Percentiles rank a stretch among this genome's conserved stretches.
phyloP scores from a whole-genome alignment of 2,113 vertebrate genomes.

The Callithrix jacchus region DNA sequence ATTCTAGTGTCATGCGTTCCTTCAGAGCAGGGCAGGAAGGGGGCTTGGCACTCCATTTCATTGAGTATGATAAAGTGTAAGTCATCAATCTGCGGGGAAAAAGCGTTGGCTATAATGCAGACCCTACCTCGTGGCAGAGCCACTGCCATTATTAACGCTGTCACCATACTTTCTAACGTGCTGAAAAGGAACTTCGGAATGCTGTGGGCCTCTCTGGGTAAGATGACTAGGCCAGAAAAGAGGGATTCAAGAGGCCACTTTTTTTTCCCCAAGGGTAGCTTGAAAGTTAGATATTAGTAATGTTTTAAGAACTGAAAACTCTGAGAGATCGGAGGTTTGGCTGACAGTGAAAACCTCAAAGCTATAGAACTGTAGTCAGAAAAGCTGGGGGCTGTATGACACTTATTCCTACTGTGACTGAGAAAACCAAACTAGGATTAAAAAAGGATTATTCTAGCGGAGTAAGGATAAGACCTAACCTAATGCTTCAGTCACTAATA shows the following conservation, averaged over 20 bases:
- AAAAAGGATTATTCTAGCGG: not conserved
- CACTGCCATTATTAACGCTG: not conserved
- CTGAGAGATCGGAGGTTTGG: not conserved
- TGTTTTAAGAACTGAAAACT: constrained; percentile 49
- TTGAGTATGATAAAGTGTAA: not conserved
- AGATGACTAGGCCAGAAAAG: not conserved
- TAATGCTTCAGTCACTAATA: constrained; percentile 29
- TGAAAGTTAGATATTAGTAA: not conserved
- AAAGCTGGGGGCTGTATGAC: not conserved
- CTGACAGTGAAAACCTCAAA: constrained; percentile 35
- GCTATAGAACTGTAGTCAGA: not conserved
- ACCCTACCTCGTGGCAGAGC: not conserved
- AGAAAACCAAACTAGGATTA: not conserved
- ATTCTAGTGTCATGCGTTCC: not conserved
- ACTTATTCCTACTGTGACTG: not conserved
- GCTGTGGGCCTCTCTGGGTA: not conserved
- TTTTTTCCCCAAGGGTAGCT: not conserved
- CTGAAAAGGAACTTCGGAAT: not conserved
- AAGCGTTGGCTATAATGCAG: not conserved
- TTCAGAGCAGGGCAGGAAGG: not conserved
- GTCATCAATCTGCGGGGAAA: not conserved
- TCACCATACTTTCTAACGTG: not conserved
- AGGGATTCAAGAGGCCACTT: not conserved
- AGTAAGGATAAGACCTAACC: constrained; percentile 33
- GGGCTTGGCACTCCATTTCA: not conserved